A percentile compares a stretch with the other conserved stretches of the same genome.
Evolutionary conservation across 1,140 invertebrate species (phyloP).

Genomic region (Drosophila mayri): DNA sequence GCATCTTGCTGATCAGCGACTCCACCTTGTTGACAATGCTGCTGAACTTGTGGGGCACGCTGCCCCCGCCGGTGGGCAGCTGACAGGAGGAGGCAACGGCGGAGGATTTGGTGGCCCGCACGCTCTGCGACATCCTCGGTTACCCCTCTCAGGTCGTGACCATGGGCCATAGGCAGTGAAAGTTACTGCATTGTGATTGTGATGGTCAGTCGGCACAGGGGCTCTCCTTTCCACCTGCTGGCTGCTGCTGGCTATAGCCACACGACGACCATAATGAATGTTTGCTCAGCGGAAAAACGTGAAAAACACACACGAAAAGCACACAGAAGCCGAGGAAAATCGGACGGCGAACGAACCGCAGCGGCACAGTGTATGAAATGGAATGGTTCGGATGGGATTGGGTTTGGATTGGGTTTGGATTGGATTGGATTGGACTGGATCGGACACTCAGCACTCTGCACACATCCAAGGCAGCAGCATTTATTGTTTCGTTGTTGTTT

Average conservation of each 20-base stretch:
- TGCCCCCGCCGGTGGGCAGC: constrained; percentile 28
- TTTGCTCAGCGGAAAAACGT: constrained; percentile 54
- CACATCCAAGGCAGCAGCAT: background rate
- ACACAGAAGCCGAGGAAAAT: constrained; percentile 10
- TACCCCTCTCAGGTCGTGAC: background rate
- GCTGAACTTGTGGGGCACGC: constrained; percentile 74
- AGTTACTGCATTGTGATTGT: constrained; percentile 74
- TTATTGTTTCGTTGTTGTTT: constrained; percentile 18
- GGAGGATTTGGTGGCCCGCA: constrained; percentile 51
- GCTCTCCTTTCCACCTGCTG: constrained; percentile 10
- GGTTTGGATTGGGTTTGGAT: background rate
- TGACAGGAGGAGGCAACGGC: constrained; percentile 38
- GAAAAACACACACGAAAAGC: constrained; percentile 11
- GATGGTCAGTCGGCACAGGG: constrained; percentile 24
- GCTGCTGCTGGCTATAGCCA: constrained; percentile 28
- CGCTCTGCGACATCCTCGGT: constrained; percentile 68
- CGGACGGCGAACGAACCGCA: constrained; percentile 32
- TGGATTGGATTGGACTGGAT: constrained; percentile 12
- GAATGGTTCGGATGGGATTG: constrained; percentile 10
- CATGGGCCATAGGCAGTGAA: constrained; percentile 56
- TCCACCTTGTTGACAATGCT: constrained; percentile 83
- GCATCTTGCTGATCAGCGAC: constrained; percentile 84
- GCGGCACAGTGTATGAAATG: constrained; percentile 14
- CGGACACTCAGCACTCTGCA: constrained; percentile 2
- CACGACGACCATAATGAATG: constrained; percentile 61